Evolutionary conservation across 2,888 invertebrate species (phyloP).

Genomic region (Ormia ochracea): DNA sequence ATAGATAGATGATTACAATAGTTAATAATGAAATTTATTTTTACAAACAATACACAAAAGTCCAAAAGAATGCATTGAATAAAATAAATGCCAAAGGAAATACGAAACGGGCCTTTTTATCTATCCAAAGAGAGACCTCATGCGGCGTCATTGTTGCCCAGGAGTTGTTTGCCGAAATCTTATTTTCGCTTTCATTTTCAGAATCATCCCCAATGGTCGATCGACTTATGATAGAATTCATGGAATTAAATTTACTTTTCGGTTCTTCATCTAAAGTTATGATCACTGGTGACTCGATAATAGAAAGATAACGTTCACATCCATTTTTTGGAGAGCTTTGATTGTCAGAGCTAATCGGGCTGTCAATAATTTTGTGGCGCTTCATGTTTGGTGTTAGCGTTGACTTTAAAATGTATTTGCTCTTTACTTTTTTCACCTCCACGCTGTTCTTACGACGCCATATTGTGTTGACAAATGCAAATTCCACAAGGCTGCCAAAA

Average conservation of each 20-base stretch:
- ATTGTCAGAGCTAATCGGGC: slow-evolving; percentile 77
- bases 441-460: slow-evolving; percentile 84
- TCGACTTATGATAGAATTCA: slow-evolving; percentile 32
- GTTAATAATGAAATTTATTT: slow-evolving; percentile 1
- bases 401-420: slow-evolving; percentile 89
- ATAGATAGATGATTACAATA: neutral
- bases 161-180: slow-evolving; percentile 64
- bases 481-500: slow-evolving; percentile 90
- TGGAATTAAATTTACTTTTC: slow-evolving; percentile 55
- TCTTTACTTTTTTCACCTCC: slow-evolving; percentile 79
- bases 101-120: slow-evolving; percentile 83
- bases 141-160: slow-evolving; percentile 93
- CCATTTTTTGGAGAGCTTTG: slow-evolving; percentile 72
- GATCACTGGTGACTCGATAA: slow-evolving; percentile 80
- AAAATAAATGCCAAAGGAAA: slow-evolving; percentile 87
- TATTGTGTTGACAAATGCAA: slow-evolving; percentile 92
- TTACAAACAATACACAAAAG: slow-evolving; percentile 82
- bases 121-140: slow-evolving; percentile 92
- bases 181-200: slow-evolving; percentile 71
- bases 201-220: slow-evolving; percentile 63
- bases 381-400: slow-evolving; percentile 87
- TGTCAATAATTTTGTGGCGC: slow-evolving; percentile 81
- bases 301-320: slow-evolving; percentile 34
- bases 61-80: slow-evolving; percentile 89
- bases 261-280: slow-evolving; percentile 78